Base-by-base conservation (phyloP, 2,797 vertebrate genomes). In the Tolypeutes matacus region DNA sequence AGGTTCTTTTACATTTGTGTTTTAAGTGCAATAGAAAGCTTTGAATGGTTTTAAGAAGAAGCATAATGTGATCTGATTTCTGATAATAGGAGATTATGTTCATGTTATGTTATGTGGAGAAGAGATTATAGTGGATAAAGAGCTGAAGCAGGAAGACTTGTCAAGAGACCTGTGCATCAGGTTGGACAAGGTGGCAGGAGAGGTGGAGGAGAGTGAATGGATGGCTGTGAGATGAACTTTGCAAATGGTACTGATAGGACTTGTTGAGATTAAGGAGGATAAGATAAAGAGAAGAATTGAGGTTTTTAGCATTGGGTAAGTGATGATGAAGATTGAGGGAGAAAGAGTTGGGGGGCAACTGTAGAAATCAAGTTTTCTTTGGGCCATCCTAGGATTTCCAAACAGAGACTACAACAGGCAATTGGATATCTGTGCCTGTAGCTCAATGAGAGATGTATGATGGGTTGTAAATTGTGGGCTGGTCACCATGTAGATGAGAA, bases 81-180 rank as follows among this genome's bases (percentile, higher is more conserved):
- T n/a, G 10, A 78, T 69, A 60, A 78, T 78, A 93, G 67, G n/a
- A 89, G 27, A 39, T 51, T 60, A 31, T 23, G 62, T 94, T 89
- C n/a, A 18, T 53, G 13, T 60, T 23, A 11, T 42, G 21, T 70
- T 64, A 6, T 7, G 4, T 39, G 34, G 23, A 34, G 20, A 70
- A 23, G 20, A 75, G 51, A 84, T 27, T 13, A 27, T 18, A 25
- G 17, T 21, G 17, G 73, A 25, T 46, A n/a, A 64, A 34, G 27
- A 39, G 31, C 17, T 21, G n/a, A 73, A 39, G 62, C 31, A 9
- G 34, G 42, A 82, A 77, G 49, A 29, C 51, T 27, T 20, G 17
- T 65, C n/a, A 51, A 18, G 18, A n/a, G n/a, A 3, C 60, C 46
- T 5, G 31, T 62, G 25, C 14, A 34, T 18, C 29, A 36, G 34